Conservation (phyloP, 1,140 invertebrate species). For the Brachionus plicatilis region DNA sequence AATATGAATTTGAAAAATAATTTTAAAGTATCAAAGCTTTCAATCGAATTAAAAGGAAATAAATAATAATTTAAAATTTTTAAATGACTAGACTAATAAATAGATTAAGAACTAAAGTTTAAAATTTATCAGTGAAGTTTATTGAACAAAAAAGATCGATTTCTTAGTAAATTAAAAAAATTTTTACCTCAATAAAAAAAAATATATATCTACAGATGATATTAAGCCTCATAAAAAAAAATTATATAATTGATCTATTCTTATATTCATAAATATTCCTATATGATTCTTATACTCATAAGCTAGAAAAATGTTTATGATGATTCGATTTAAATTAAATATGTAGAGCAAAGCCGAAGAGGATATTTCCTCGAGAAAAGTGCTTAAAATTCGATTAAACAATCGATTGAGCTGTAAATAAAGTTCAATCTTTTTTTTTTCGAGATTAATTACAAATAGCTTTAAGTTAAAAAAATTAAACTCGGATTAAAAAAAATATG, state of each 20-base stretch:
- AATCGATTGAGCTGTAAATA: slow-evolving; percentile 21
- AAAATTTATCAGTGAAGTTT: not conserved
- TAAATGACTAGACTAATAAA: not conserved
- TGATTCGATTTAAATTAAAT: not conserved
- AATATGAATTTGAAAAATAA: no score
- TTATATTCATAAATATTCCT: no score
- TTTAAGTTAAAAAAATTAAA: not conserved
- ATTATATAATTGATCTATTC: not conserved
- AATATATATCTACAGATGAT: not conserved
- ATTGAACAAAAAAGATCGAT: not conserved
- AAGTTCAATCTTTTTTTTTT: not conserved
- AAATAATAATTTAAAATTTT: not conserved
- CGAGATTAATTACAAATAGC: not conserved
- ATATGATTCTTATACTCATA: no score
- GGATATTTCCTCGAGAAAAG: not conserved
- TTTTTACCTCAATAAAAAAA: not conserved
- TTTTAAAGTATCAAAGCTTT: no score
- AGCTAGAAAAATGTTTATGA: not conserved
- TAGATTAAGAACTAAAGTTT: not conserved
- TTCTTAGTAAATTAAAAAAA: not conserved
- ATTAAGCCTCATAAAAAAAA: not conserved
- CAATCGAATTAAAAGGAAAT: no score
- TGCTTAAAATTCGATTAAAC: not conserved
- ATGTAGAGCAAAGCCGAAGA: not conserved
- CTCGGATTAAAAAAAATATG: not conserved